Evolutionary conservation across 2,888 invertebrate genomes (phyloP).

Genomic region (Microplitis deprimator): DNA sequence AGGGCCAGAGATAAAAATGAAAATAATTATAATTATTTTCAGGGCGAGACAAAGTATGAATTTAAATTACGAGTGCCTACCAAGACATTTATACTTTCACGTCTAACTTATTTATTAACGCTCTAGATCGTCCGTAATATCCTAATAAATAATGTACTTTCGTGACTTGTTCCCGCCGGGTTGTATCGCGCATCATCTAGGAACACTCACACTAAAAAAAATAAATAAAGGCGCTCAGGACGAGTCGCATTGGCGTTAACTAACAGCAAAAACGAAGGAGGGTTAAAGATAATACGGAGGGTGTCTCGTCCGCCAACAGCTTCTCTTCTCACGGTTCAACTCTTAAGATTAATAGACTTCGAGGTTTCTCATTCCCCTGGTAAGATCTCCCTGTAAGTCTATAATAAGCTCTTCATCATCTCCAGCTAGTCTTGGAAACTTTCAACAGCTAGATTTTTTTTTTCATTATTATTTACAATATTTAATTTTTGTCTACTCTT

Average conservation of each 20-base stretch:
- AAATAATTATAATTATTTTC: neutral
- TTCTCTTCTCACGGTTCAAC: constrained; percentile 25
- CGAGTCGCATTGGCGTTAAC: neutral
- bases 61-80: neutral
- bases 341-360: constrained; percentile 28
- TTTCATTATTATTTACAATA: neutral
- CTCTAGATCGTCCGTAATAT: constrained; percentile 47
- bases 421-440: neutral
- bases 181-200: neutral
- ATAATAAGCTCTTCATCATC: constrained; percentile 17
- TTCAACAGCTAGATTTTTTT: neutral
- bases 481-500: neutral
- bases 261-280: neutral
- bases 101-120: constrained; percentile 56
- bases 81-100: constrained; percentile 5
- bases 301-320: constrained; percentile 17
- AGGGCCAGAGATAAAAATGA: neutral
- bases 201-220: constrained; percentile 1
- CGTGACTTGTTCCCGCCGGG: neutral
- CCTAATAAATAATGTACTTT: constrained; percentile 29
- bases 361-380: constrained; percentile 1
- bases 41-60: neutral
- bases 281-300: constrained; percentile 19
- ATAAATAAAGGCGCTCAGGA: too few relatives aligned
- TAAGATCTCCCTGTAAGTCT: neutral